Base-by-base conservation (phyloP, 2,888 invertebrate genomes). In the Actias luna region DNA sequence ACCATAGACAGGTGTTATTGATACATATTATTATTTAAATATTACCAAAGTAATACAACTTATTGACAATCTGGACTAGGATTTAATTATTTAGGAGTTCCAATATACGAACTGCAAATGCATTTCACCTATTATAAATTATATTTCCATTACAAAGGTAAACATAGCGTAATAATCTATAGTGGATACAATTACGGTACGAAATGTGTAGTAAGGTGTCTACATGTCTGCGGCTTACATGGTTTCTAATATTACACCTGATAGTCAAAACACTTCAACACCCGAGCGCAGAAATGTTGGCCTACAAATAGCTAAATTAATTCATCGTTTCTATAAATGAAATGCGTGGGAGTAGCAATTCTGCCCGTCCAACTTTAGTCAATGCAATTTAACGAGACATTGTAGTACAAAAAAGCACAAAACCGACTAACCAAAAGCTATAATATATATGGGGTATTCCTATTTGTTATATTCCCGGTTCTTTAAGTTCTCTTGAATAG, bases 261-360 rank as follows among this genome's bases (percentile, higher is more conserved):
- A 22, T 46, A 46, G 46, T 46, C 18, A 18, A 18, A 55, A 25
- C 42, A 59, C 7, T 50, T 50, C 22, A 14, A 14, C 35, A 59
- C 33, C 42, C 39, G 59, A 27, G 59, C 18, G 52, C 63, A 52
- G 59, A 63, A 61, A 61, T 63, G 60, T 60, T 31, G 42, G 33
- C 36, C 46, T 46, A 60, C 60, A 73, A 72, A 75, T 69, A 68
- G 66, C 69, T 60, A 64, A 72, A 74, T 71, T 72, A 71, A 77
- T 73, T 77, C 72, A 75, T 75, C 74, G 71, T 61, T 63, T 72
- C 74, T 76, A 72, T 74, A 76, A 79, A 75, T 69, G 72, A 64
- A 69, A 68, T 63, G 76, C 71, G 81, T 81, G 71, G 81, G 82
- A 64, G 75, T 74, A 69, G 74, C 71, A 69, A 74, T 76, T 74